Conservation (phyloP, 2,113 vertebrate species). For the Pholis gunnellus region DNA sequence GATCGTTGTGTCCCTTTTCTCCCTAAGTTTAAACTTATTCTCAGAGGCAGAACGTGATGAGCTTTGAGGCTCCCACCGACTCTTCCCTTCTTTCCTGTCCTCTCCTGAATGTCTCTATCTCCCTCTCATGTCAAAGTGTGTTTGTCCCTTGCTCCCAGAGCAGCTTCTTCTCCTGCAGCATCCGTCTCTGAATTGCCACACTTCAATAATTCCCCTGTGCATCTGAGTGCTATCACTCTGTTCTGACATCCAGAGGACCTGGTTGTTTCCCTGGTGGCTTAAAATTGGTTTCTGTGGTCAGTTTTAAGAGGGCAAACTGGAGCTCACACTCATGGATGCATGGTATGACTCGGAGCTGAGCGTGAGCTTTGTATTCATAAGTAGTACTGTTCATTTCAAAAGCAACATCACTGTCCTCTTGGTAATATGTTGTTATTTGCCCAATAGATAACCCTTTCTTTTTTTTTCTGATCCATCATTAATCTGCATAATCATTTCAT, state of each 20-base stretch:
- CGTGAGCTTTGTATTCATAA: neutral
- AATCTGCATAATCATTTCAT: neutral
- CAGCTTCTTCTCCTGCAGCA: constrained; percentile 33
- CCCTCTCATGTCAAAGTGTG: constrained; percentile 34
- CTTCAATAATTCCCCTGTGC: constrained; percentile 45
- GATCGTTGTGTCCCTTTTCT: neutral
- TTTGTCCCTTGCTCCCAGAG: constrained; percentile 45
- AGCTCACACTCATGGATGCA: neutral
- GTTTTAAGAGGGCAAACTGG: constrained; percentile 21
- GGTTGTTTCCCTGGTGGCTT: constrained; percentile 49
- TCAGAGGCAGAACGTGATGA: constrained; percentile 2
- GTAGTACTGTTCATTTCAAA: neutral
- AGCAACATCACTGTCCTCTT: neutral
- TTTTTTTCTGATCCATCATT: neutral
- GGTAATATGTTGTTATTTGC: neutral
- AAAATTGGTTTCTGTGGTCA: constrained; percentile 61
- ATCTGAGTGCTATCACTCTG: constrained; percentile 39
- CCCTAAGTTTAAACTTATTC: constrained; percentile 4
- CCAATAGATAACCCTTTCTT: neutral
- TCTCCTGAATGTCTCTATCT: constrained; percentile 15
- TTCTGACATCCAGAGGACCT: constrained; percentile 28
- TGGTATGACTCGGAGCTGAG: constrained; percentile 2
- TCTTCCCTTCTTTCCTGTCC: neutral
- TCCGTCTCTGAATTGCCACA: constrained; percentile 23
- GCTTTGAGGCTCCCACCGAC: constrained; percentile 10